Conservation (phyloP, 1,140 invertebrate species). For the Drosophila albomicans region DNA sequence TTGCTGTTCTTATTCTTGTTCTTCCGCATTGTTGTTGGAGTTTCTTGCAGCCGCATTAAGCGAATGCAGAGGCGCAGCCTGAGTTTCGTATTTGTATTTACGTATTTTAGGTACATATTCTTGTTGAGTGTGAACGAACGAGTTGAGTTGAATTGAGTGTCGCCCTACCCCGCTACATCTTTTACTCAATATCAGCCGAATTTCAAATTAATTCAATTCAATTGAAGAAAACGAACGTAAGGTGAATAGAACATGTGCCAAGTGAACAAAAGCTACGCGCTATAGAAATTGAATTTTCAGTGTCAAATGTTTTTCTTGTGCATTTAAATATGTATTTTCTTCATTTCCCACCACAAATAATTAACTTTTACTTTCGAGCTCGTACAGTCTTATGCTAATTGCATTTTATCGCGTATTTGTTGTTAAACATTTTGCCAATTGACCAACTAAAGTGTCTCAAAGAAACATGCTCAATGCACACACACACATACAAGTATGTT, state of each 20-base stretch:
- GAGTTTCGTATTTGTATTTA: slow-evolving; percentile 5
- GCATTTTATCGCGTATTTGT: slow-evolving; percentile 29
- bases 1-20: slow-evolving; percentile 9
- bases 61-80: slow-evolving; percentile 4
- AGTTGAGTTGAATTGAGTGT: slow-evolving; percentile 1
- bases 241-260: slow-evolving; percentile 49
- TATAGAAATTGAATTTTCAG: slow-evolving; percentile 34
- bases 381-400: slow-evolving; percentile 21
- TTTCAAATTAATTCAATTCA: slow-evolving; percentile 58
- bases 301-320: slow-evolving; percentile 17
- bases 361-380: slow-evolving; percentile 49
- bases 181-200: slow-evolving; percentile 14
- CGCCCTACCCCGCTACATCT: not conserved
- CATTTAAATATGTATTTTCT: slow-evolving; percentile 19
- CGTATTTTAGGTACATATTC: slow-evolving; percentile 15
- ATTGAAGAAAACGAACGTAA: slow-evolving; percentile 46
- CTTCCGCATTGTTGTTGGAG: slow-evolving; percentile 27
- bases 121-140: slow-evolving; percentile 23
- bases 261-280: not conserved
- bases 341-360: slow-evolving; percentile 2
- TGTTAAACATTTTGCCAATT: slow-evolving; percentile 23
- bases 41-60: slow-evolving; percentile 37
- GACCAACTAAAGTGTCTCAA: not conserved
- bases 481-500: not conserved
- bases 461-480: not conserved